Evolutionary conservation across 2,888 invertebrate species (phyloP), one percentile per base, ranked within the genome.

Genomic region (Platypus cylindrus): DNA sequence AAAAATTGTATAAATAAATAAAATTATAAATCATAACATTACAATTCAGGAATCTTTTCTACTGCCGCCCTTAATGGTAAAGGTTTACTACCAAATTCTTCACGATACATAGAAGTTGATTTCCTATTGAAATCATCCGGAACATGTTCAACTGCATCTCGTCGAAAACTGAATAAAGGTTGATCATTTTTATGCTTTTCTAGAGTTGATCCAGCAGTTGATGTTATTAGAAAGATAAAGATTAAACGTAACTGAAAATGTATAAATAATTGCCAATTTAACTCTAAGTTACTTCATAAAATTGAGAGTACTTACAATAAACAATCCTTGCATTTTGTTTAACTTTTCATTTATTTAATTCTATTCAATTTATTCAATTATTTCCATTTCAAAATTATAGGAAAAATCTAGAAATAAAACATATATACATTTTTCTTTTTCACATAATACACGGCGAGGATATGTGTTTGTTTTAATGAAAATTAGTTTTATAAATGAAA

Each of bases 21-120:
- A 36, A 14, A 12, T n/a, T n/a, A n/a, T n/a, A n/a, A n/a, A n/a
- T n/a, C n/a, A n/a, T n/a, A n/a, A n/a, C n/a, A n/a, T 57, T 52
- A 65, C 64, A 58, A 47, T 45, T 63, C 56, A 5, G 80, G 80
- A 37, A 78, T 62, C 50, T 72, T 78, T 60, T 86, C 85, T 2
- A 86, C 82, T 2, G 86, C 83, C 30, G 74, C 69, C 38, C 86
- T 67, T 38, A 85, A 63, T 0, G 85, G 85, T 31, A 76, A 53
- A 38, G 59, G 59, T 35, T 51, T 58, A 11, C 62, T 59, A 16
- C 66, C 66, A 43, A 56, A 64, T 36, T 56, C 56, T 16, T 55
- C 47, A 20, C 40, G 36, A 15, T 47, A 48, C 16, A 39, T 48
- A 36, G 54, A 54, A 3, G 49, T 37, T 7, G 54, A 45, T 32